A percentile compares a stretch with the other conserved stretches of the same genome.
These are phyloP conservation scores for Epinephelus awoara DNA, from an alignment of 2,797 vertebrate species.

Conservation along the genomic window DNA sequence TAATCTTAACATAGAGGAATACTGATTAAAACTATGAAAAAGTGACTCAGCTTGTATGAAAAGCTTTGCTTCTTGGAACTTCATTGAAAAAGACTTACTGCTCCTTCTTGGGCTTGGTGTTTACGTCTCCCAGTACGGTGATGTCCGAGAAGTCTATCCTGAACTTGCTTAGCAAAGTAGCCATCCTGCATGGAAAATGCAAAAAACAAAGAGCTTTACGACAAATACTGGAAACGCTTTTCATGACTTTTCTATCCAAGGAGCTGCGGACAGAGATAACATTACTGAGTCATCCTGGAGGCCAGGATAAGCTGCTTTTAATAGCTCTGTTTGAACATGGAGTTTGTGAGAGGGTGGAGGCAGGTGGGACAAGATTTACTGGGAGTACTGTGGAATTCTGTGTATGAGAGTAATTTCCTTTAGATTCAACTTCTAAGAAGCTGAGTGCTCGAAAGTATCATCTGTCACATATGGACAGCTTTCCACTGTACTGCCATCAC, in stretches of 20 bases:
- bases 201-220: conserved; percentile 17
- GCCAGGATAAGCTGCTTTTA: conserved; percentile 14
- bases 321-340: conserved; percentile 43
- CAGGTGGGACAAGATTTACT: conserved; percentile 17
- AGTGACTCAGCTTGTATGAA: background rate
- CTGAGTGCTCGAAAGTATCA: background rate
- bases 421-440: conserved; percentile 48
- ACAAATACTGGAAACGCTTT: conserved; percentile 17
- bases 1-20: background rate
- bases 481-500: background rate
- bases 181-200: conserved; percentile 89
- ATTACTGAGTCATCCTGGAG: conserved; percentile 11
- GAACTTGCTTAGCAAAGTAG: conserved; percentile 98
- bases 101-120: conserved; percentile 97
- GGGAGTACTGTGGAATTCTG: conserved; percentile 24
- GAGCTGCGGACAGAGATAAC: conserved; percentile 18
- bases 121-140: conserved; percentile 96
- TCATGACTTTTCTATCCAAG: background rate
- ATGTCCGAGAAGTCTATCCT: conserved; percentile 99
- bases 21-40: background rate
- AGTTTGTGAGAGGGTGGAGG: background rate
- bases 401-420: conserved; percentile 60
- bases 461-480: background rate
- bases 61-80: background rate
- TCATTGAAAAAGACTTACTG: conserved; percentile 85